Percentiles rank a stretch among this genome's conserved stretches.
Evolutionary conservation across 2,113 vertebrate genomes (phyloP).

Genomic region (Chionomys nivalis): DNA sequence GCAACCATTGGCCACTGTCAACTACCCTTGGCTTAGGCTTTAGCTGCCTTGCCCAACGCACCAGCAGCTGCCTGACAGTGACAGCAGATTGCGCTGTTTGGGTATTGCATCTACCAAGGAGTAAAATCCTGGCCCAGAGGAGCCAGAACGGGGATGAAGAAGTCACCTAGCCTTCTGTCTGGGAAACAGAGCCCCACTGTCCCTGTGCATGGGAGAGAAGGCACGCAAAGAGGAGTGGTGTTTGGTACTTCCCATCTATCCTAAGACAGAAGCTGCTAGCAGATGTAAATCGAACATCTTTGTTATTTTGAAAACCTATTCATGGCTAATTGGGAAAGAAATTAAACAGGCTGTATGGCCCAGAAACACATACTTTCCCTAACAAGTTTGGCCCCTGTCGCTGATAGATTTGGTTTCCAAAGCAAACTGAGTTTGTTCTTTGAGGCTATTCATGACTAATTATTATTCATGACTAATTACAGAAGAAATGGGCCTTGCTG

Average conservation of each 20-base stretch:
- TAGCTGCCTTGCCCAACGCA: not conserved
- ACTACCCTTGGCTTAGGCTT: not conserved
- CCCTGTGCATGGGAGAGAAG: not conserved
- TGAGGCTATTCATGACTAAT: slow-evolving; percentile 70
- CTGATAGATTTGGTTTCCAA: slow-evolving; percentile 70
- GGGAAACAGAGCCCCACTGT: not conserved
- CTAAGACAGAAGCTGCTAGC: not conserved
- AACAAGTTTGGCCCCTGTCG: slow-evolving; percentile 50
- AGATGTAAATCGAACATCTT: slow-evolving; percentile 35
- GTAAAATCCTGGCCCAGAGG: not conserved
- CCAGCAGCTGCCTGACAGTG: not conserved
- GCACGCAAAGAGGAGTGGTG: not conserved
- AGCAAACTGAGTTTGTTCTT: slow-evolving; percentile 57
- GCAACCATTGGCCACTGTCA: not conserved
- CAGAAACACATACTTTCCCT: slow-evolving; percentile 66
- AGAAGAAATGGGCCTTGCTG: slow-evolving; percentile 63
- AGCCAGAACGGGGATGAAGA: not conserved
- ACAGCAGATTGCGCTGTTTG: not conserved
- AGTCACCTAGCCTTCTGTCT: not conserved
- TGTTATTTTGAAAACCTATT: slow-evolving; percentile 53
- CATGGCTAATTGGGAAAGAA: slow-evolving; percentile 58
- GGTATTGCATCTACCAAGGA: not conserved
- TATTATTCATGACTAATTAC: slow-evolving; percentile 66
- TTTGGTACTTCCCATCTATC: not conserved
- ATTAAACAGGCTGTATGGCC: slow-evolving; percentile 47